A percentile compares a stretch with the other conserved stretches of the same genome.
Evolutionary conservation across 1,140 invertebrate species (phyloP).

Genomic region (Littorina saxatilis): DNA sequence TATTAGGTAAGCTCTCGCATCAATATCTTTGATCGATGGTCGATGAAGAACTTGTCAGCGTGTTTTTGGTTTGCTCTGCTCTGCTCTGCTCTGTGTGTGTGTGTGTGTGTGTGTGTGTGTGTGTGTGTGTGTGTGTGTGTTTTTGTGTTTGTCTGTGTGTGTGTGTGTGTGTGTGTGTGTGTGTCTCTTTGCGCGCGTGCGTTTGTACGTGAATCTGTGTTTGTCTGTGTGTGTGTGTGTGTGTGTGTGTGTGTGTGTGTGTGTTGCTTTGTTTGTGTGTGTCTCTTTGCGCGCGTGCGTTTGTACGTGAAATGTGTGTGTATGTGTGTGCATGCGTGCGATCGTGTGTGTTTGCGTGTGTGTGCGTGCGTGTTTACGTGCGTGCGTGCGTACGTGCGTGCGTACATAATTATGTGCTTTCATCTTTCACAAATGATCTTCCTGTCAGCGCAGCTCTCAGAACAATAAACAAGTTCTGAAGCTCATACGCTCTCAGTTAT

Average conservation of each 20-base stretch:
- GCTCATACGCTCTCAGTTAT: too few species aligned
- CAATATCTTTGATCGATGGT: too few species aligned
- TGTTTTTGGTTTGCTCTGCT: not conserved
- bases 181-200: not conserved
- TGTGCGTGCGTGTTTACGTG: not conserved
- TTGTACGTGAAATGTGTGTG: too few species aligned
- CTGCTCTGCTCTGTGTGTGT: not conserved
- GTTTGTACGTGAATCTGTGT: not conserved
- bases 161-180: not conserved
- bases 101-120: not conserved
- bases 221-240: not conserved
- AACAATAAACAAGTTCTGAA: too few species aligned
- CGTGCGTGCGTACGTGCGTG: too few species aligned
- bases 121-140: not conserved
- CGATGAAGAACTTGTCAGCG: too few species aligned
- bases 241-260: conserved; percentile 20
- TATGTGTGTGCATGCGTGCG: conserved; percentile 11
- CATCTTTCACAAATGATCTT: too few species aligned
- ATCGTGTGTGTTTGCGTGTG: not conserved
- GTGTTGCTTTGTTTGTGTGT: not conserved
- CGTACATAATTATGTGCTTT: too few species aligned
- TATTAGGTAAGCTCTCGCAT: too few species aligned
- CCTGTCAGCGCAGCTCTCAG: too few species aligned
- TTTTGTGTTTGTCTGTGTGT: not conserved
- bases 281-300: not conserved